Evolutionary conservation across 2,113 vertebrate species (phyloP).

Genomic region (Recurvirostra avosetta): DNA sequence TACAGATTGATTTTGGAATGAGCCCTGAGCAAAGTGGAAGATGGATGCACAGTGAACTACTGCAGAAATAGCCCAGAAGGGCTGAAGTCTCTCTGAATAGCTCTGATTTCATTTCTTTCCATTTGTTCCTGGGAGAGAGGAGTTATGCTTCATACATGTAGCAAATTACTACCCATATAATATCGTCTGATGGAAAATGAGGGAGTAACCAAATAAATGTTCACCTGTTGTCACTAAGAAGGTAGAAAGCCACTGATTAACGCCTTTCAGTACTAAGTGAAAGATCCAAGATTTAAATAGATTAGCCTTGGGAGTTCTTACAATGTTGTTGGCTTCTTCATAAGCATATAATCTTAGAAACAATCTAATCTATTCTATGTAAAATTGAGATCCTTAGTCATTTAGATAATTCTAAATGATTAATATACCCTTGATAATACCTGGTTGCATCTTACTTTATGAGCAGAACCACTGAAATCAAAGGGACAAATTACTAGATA

Average conservation of each 20-base stretch:
- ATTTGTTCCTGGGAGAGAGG: not conserved
- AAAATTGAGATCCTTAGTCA: slow-evolving; percentile 23
- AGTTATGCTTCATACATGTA: not conserved
- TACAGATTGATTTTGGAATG: slow-evolving; percentile 24
- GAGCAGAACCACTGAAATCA: slow-evolving; percentile 5
- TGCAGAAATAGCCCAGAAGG: not conserved
- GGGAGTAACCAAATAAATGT: not conserved
- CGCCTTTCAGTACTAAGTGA: not conserved
- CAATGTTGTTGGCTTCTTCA: not conserved
- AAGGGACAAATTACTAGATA: slow-evolving; percentile 30
- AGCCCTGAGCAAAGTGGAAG: not conserved
- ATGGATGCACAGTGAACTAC: not conserved
- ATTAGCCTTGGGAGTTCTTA: not conserved
- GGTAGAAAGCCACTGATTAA: not conserved
- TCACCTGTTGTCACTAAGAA: not conserved
- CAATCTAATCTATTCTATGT: slow-evolving; percentile 1
- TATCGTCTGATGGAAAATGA: not conserved
- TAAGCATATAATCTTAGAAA: slow-evolving; percentile 2
- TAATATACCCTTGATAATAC: slow-evolving; percentile 25
- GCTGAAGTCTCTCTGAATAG: not conserved
- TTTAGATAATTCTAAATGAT: slow-evolving; percentile 37
- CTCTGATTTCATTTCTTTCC: not conserved
- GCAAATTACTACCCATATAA: not conserved
- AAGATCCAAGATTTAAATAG: not conserved
- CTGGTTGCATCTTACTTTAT: not conserved